Conservation (phyloP, 2,888 invertebrate species). For the Caenorhabditis sinica region DNA sequence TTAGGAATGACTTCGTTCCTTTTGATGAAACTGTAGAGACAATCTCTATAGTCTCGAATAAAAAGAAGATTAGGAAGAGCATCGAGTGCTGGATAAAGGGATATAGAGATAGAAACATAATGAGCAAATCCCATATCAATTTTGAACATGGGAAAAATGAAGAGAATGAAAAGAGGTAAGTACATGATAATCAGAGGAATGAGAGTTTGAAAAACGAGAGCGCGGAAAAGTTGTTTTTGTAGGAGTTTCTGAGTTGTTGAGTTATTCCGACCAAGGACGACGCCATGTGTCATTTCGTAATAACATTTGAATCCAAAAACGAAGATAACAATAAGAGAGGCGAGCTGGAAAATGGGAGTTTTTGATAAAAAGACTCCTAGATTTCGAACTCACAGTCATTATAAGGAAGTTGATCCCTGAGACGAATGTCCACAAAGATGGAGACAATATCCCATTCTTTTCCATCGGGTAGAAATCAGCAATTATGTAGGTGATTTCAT, state of each 20-base stretch:
- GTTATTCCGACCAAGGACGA: slow-evolving; percentile 19
- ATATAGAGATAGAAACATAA: slow-evolving; percentile 47
- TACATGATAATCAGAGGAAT: slow-evolving; percentile 48
- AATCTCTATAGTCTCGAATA: slow-evolving; percentile 41
- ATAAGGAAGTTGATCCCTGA: slow-evolving; percentile 40
- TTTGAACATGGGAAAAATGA: slow-evolving; percentile 48
- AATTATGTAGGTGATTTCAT: slow-evolving; percentile 45
- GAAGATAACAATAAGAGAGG: slow-evolving; percentile 27
- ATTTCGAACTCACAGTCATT: slow-evolving; percentile 37
- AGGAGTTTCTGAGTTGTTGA: slow-evolving; percentile 43
- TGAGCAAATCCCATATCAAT: slow-evolving; percentile 39
- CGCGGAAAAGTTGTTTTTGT: slow-evolving; percentile 47
- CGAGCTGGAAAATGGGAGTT: slow-evolving; percentile 8
- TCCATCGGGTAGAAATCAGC: slow-evolving; percentile 41
- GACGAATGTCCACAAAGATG: slow-evolving; percentile 16
- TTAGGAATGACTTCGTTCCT: not conserved
- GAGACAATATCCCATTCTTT: not conserved
- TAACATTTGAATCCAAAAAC: slow-evolving; percentile 47
- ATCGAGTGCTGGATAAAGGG: slow-evolving; percentile 48
- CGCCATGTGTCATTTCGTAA: slow-evolving; percentile 45
- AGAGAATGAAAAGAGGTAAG: slow-evolving; percentile 40
- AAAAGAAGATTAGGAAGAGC: slow-evolving; percentile 48
- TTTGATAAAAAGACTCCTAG: not conserved
- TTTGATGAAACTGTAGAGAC: not conserved
- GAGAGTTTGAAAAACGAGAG: slow-evolving; percentile 43